Evolutionary conservation across 92 coral and sea anemone species (phyloP).

Genomic region (Parazoanthus darwini): DNA sequence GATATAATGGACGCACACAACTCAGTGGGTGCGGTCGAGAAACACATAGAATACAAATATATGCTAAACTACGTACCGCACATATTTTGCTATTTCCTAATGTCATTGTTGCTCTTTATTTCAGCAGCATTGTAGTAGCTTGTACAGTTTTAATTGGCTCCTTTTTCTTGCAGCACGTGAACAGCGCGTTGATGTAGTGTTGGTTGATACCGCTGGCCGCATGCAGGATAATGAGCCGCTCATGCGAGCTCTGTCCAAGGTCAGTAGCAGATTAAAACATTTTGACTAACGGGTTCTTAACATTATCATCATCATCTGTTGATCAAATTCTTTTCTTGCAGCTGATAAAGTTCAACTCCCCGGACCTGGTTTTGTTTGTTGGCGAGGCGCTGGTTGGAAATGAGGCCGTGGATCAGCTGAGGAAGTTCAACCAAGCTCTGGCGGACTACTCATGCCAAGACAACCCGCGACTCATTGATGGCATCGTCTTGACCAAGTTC

Average conservation of each 20-base stretch:
- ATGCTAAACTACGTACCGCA: too few species aligned
- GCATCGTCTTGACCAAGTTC: slow-evolving; percentile 93
- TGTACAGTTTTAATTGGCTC: neutral
- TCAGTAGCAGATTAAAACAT: slow-evolving; percentile 9
- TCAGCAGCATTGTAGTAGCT: neutral
- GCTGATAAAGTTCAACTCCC: slow-evolving; percentile 93
- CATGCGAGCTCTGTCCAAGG: slow-evolving; percentile 97
- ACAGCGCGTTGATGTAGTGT: slow-evolving; percentile 92
- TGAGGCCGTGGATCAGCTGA: slow-evolving; percentile 96
- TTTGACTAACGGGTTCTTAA: neutral
- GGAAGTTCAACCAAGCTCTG: slow-evolving; percentile 93
- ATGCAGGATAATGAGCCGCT: slow-evolving; percentile 99
- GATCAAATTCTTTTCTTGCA: slow-evolving; percentile 18
- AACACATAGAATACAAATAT: too few species aligned
- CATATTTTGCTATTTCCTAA: too few species aligned
- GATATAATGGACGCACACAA: too few species aligned
- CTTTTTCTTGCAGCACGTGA: slow-evolving; percentile 76
- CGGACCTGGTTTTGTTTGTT: slow-evolving; percentile 95
- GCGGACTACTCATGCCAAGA: slow-evolving; percentile 94
- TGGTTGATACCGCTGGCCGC: slow-evolving; percentile 98
- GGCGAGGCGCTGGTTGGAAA: slow-evolving; percentile 99
- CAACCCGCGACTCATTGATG: slow-evolving; percentile 94
- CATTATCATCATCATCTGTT: neutral
- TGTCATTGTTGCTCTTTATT: too few species aligned
- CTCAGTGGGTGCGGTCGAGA: too few species aligned